These are phyloP conservation scores for Flabesymbios commensalis DNA, from an alignment of 2,888 invertebrate species.

Conservation along the genomic window DNA sequence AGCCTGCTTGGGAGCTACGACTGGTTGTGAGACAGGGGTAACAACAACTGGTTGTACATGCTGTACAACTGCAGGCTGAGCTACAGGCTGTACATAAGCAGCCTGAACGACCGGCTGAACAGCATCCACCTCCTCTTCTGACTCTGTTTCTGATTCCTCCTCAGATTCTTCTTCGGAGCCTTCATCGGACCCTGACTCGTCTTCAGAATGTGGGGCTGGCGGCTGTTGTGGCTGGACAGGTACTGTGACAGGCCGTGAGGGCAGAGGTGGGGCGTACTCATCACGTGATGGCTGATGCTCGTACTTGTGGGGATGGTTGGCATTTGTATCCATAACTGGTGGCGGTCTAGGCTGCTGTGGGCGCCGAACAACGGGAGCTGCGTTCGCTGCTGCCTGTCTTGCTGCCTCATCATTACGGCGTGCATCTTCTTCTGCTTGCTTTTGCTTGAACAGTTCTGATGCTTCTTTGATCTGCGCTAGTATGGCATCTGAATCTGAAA, in stretches of 20 bases:
- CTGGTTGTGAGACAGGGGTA: neutral
- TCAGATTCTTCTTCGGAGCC: slow-evolving; percentile 1
- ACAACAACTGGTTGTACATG: neutral
- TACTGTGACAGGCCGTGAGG: neutral
- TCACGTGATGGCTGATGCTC: too few species aligned
- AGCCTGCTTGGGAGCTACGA: neutral
- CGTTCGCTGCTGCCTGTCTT: too few species aligned
- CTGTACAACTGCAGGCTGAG: neutral
- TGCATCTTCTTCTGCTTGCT: too few species aligned
- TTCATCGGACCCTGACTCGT: slow-evolving; percentile 6
- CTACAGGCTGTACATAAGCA: neutral
- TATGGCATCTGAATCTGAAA: too few species aligned
- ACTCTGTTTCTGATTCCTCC: slow-evolving; percentile 12
- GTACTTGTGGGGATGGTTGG: too few species aligned
- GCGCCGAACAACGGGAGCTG: too few species aligned
- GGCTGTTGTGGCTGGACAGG: neutral
- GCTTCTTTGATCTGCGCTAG: too few species aligned
- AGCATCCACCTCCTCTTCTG: slow-evolving; percentile 34
- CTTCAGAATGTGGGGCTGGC: neutral
- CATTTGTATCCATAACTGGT: too few species aligned
- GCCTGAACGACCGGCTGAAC: neutral
- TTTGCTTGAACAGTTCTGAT: too few species aligned
- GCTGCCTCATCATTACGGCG: too few species aligned
- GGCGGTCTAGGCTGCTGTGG: too few species aligned
- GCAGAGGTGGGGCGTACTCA: neutral